phyloP scores from a whole-genome alignment of 2,797 vertebrate genomes.

The Sphenodon punctatus region DNA sequence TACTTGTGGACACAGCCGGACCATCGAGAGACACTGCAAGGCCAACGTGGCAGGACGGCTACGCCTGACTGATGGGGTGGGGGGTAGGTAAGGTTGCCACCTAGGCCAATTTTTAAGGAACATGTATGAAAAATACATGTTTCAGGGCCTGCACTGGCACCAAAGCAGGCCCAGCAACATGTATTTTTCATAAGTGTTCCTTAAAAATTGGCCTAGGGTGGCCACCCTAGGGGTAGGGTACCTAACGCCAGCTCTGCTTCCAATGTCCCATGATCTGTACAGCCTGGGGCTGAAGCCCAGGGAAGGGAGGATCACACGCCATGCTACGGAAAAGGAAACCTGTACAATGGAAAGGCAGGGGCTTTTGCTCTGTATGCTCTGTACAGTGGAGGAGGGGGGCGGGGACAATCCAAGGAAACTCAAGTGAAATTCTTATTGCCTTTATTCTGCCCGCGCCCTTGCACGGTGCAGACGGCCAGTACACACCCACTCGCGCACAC shows the following conservation, averaged over 20 bases:
- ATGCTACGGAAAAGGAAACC: background rate
- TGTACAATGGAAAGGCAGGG: no score
- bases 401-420: constrained; percentile 62
- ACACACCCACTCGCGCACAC: constrained; percentile 62
- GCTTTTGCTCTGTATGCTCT: background rate
- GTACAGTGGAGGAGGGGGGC: background rate
- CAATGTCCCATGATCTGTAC: background rate
- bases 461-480: constrained; percentile 69
- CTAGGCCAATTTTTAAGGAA: no score
- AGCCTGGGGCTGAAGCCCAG: background rate
- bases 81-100: no score
- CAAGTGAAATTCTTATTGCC: constrained; percentile 78
- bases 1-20: background rate
- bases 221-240: no score
- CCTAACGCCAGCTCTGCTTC: background rate
- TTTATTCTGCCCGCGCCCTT: constrained; percentile 76
- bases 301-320: background rate
- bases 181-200: no score
- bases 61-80: background rate
- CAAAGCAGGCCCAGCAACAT: no score
- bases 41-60: background rate
- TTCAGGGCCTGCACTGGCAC: no score
- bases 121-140: no score
- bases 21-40: fast-evolving
- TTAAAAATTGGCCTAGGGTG: no score